phyloP scores from a whole-genome alignment of 1,140 invertebrate species.

The Sycophaga agraensis region DNA sequence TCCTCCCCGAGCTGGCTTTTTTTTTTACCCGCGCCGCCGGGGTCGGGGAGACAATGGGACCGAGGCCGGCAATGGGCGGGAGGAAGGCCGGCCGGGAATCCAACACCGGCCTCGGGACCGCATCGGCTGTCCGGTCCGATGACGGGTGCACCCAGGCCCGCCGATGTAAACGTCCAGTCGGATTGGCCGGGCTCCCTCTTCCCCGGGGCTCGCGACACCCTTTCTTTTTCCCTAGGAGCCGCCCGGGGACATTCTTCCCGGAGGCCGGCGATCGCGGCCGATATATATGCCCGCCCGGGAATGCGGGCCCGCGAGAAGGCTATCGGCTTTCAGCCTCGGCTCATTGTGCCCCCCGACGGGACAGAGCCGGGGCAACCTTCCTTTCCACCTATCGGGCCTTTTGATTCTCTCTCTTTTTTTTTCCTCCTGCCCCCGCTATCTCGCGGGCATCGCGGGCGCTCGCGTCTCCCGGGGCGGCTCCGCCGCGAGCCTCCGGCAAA shows the following conservation, averaged over 20 bases:
- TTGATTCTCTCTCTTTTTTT: too few species aligned
- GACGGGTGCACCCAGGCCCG: slow-evolving; percentile 19
- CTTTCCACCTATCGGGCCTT: neutral
- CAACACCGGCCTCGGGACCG: slow-evolving; percentile 17
- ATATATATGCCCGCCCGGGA: neutral
- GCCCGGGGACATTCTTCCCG: too few species aligned
- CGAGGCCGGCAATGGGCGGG: too few species aligned
- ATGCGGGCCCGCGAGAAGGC: neutral
- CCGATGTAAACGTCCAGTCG: slow-evolving; percentile 23
- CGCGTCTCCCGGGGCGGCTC: too few species aligned
- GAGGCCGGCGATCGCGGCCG: too few species aligned
- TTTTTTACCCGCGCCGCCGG: slow-evolving; percentile 3
- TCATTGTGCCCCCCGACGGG: slow-evolving; percentile 19
- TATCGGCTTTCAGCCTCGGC: slow-evolving; percentile 19
- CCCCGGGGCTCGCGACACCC: too few species aligned
- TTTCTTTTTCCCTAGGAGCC: too few species aligned
- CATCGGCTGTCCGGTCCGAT: slow-evolving; percentile 30
- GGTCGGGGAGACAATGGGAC: neutral
- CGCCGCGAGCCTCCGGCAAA: too few species aligned
- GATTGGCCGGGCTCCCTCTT: too few species aligned
- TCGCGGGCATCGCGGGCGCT: slow-evolving; percentile 3
- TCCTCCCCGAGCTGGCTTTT: neutral
- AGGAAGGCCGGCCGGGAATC: slow-evolving; percentile 8
- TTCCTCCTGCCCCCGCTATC: neutral
- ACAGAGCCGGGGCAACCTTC: neutral